A percentile compares a stretch with the other conserved stretches of the same genome.
Conservation (phyloP, 1,140 invertebrate species). For the Dysdera silvatica region DNA sequence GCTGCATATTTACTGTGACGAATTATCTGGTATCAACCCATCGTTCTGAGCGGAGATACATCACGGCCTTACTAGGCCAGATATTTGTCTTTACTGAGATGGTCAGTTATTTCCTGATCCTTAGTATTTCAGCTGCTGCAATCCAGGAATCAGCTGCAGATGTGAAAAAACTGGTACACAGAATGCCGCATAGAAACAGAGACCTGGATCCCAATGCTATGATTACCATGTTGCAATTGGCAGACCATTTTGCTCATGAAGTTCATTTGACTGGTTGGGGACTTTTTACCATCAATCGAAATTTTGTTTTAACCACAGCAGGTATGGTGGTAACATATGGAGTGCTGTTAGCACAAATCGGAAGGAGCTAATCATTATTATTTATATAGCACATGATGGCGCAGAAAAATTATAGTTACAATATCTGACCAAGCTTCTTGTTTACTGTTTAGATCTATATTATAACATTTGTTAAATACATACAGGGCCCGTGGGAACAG, state of each 20-base stretch:
- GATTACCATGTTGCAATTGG: constrained; percentile 15
- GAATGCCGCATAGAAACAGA: not conserved
- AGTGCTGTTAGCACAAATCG: constrained; percentile 17
- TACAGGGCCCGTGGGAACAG: too few relatives aligned
- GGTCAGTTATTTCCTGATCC: constrained; percentile 9
- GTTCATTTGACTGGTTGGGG: constrained; percentile 24
- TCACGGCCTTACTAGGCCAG: not conserved
- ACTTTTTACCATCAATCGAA: constrained; percentile 25
- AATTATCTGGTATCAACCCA: constrained; percentile 12
- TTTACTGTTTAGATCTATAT: too few relatives aligned
- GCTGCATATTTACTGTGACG: constrained; percentile 14
- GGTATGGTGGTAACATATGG: constrained; percentile 26
- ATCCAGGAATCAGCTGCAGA: constrained; percentile 21
- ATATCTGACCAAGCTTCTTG: too few relatives aligned
- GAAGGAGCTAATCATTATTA: too few relatives aligned
- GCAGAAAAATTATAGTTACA: too few relatives aligned
- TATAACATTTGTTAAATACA: too few relatives aligned
- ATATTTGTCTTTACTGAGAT: not conserved
- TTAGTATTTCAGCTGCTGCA: constrained; percentile 14
- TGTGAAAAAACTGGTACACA: constrained; percentile 22
- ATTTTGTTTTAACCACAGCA: constrained; percentile 19
- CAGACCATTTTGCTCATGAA: constrained; percentile 15
- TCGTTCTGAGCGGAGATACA: not conserved
- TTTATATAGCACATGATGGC: too few relatives aligned
- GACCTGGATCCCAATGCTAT: constrained; percentile 8